Evolutionary conservation across 1,140 invertebrate genomes (phyloP), one percentile per base, ranked within the genome.

Genomic region (Tetramorium alpestre): DNA sequence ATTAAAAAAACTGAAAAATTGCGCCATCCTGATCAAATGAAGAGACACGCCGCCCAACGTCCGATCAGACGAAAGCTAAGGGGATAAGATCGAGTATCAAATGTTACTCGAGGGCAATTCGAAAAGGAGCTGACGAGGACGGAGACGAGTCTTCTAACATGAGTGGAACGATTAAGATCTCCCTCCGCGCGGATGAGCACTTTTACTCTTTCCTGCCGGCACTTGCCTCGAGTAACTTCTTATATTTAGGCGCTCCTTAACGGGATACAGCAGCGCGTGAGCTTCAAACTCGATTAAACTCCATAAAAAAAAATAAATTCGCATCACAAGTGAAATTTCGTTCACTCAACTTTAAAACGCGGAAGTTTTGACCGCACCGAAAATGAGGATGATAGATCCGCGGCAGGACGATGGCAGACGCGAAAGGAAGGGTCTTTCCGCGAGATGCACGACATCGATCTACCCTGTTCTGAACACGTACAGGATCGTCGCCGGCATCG

Each of bases 91-190:
- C 28, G 25, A 64, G 73, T 44, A 65, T 84, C 41, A 13, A 56
- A 22, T 77, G 62, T 82, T 87, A 65, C 86, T 82, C 25, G 54
- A 84, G 38, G 28, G 54, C 47, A 47, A 87, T 70, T 62, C 22
- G 49, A 2, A 44, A 51, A 80, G 84, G 11, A 84, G 80, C 62
- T 85, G 86, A 87, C 58, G 69, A 88, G 38, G 72, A 64, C 0
- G 38, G 13, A 65, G 54, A 33, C 18, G 76, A 80, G 54, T 25
- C 44, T 67, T 8, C 4, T 51, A 70, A 69, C 65, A 69, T 49
- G 65, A 64, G 72, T 72, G 56, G 72, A 41, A 60, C 44, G 85
- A 76, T 88, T 80, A 69, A 44, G 41, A 88, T 75, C 41, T 54
- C 6, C 72, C 69, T 75, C 13, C 76, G 54, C n/a, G 22, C 18